Evolutionary conservation across 2,888 invertebrate genomes (phyloP).

Genomic region (Mythimna albipuncta): DNA sequence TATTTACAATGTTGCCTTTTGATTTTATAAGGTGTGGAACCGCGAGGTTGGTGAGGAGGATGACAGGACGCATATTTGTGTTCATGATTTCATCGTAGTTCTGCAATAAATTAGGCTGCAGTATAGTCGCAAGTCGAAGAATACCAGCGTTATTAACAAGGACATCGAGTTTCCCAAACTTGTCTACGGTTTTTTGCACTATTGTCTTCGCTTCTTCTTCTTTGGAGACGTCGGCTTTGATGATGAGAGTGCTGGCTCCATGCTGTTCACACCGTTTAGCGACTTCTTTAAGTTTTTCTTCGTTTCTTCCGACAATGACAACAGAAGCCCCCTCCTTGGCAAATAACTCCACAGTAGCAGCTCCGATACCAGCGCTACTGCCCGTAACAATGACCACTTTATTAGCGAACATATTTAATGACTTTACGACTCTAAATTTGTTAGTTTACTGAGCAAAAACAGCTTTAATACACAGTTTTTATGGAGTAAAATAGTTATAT

Average conservation of each 20-base stretch:
- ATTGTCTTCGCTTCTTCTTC: slow-evolving; percentile 43
- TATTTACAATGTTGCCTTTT: slow-evolving; percentile 71
- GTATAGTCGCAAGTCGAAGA: slow-evolving; percentile 34
- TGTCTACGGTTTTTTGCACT: slow-evolving; percentile 27
- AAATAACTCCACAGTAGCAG: slow-evolving; percentile 49
- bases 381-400: slow-evolving; percentile 68
- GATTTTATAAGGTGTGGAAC: slow-evolving; percentile 63
- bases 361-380: slow-evolving; percentile 67
- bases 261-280: slow-evolving; percentile 24
- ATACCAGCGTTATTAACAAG: slow-evolving; percentile 44
- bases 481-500: neutral
- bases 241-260: slow-evolving; percentile 10
- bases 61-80: slow-evolving; percentile 65
- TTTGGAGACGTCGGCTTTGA: slow-evolving; percentile 47
- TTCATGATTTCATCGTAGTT: slow-evolving; percentile 64
- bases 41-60: slow-evolving; percentile 64
- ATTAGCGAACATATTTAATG: slow-evolving; percentile 48
- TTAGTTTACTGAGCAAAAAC: neutral
- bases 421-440: neutral
- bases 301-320: slow-evolving; percentile 60
- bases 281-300: slow-evolving; percentile 52
- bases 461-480: neutral
- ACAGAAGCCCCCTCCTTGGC: slow-evolving; percentile 60
- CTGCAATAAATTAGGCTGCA: slow-evolving; percentile 45
- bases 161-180: slow-evolving; percentile 34